Percentiles rank a stretch among this genome's conserved stretches.
These are phyloP conservation scores for Ceraclea dissimilis DNA, from an alignment of 2,888 invertebrate genomes.

Conservation along the genomic window DNA sequence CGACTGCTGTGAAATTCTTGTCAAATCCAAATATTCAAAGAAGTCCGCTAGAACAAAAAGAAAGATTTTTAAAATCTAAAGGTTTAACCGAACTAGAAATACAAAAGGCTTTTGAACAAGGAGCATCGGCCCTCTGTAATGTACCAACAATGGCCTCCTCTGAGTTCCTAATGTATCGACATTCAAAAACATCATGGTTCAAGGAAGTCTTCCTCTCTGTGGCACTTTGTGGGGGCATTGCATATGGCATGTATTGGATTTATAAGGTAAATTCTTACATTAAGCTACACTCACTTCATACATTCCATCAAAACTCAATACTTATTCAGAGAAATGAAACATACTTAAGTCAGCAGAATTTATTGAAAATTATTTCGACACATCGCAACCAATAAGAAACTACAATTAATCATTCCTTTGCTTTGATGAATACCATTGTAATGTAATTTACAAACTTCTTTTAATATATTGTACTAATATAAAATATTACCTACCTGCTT, in stretches of 20 bases:
- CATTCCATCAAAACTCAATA: background rate
- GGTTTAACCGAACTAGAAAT: constrained; percentile 72
- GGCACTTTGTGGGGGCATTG: constrained; percentile 67
- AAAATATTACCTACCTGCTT: too few relatives aligned
- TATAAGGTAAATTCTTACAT: constrained; percentile 59
- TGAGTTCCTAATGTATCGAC: constrained; percentile 41
- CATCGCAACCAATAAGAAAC: too few relatives aligned
- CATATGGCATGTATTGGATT: constrained; percentile 72
- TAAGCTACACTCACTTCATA: too few relatives aligned
- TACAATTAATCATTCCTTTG: too few relatives aligned
- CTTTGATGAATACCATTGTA: too few relatives aligned
- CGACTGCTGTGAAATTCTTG: constrained; percentile 79
- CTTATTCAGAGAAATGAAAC: background rate
- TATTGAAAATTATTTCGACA: too few relatives aligned
- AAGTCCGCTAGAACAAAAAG: constrained; percentile 70
- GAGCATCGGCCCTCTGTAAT: constrained; percentile 38
- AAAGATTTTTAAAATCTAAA: constrained; percentile 69
- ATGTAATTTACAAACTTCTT: too few relatives aligned
- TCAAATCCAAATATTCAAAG: constrained; percentile 76
- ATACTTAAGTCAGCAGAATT: background rate
- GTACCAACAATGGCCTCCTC: constrained; percentile 37
- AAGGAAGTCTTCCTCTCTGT: constrained; percentile 65
- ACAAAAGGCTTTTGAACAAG: constrained; percentile 63
- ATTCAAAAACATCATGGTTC: constrained; percentile 41
- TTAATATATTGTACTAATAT: too few relatives aligned